Conservation (phyloP, 2,113 vertebrate species). For the Potamarius usumacintae region DNA sequence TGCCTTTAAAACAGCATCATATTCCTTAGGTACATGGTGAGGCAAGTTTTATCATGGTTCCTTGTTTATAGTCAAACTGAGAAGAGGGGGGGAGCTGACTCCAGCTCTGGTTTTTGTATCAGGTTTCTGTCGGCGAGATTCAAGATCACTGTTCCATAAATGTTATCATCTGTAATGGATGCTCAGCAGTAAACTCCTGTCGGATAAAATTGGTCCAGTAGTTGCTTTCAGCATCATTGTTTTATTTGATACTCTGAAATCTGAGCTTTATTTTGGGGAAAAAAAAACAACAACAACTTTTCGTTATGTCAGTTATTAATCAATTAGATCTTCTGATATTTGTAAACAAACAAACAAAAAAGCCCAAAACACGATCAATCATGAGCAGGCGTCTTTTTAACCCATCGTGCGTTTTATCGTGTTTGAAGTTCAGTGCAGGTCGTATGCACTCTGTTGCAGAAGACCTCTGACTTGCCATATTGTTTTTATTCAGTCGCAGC, state of each 20-base stretch:
- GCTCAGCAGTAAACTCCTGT: not conserved
- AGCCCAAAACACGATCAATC: not conserved
- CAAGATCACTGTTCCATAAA: not conserved
- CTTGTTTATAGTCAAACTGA: not conserved
- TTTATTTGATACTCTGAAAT: not conserved
- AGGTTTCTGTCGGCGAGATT: not conserved
- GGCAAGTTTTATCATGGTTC: not conserved
- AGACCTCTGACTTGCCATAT: constrained; percentile 27
- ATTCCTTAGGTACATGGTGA: not conserved
- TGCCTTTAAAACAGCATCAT: not conserved
- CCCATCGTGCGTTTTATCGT: not conserved
- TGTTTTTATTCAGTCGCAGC: constrained; percentile 7
- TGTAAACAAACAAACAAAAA: not conserved
- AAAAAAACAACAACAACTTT: too few species aligned
- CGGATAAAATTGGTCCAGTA: not conserved
- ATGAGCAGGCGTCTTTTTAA: constrained; percentile 3
- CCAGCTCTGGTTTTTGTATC: not conserved
- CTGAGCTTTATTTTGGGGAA: not conserved
- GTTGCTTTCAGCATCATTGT: not conserved
- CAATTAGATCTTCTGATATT: not conserved
- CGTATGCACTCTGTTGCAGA: constrained; percentile 12
- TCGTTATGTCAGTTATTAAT: not conserved
- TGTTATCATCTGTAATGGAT: constrained; percentile 18
- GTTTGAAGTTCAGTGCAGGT: constrained; percentile 2
- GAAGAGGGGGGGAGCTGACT: not conserved